These are phyloP conservation scores for Macquaria ambigua DNA, from an alignment of 2,113 vertebrate genomes.

Conservation along the genomic window DNA sequence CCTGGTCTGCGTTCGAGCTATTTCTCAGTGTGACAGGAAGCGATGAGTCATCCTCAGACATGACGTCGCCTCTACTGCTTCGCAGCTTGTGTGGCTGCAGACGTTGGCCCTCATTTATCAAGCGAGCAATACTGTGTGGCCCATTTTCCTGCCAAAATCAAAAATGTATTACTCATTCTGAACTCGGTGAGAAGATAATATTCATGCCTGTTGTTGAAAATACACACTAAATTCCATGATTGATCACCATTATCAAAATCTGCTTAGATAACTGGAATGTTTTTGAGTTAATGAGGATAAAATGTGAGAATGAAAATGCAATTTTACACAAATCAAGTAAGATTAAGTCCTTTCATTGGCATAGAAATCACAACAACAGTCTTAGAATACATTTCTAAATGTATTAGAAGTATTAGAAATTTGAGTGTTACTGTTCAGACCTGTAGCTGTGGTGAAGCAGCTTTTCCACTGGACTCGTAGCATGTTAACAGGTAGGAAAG, in stretches of 20 bases:
- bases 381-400: neutral
- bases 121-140: neutral
- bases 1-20: slow-evolving; percentile 60
- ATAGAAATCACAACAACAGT: neutral
- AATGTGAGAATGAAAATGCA: neutral
- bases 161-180: slow-evolving; percentile 6
- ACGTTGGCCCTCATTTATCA: slow-evolving; percentile 81
- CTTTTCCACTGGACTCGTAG: neutral
- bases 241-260: slow-evolving; percentile 3
- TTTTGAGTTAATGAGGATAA: neutral
- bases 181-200: neutral
- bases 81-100: slow-evolving; percentile 79
- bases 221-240: neutral
- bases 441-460: neutral
- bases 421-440: neutral
- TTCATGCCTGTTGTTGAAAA: neutral
- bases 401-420: neutral
- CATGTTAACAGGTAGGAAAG: slow-evolving; percentile 5
- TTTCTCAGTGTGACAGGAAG: slow-evolving; percentile 64
- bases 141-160: slow-evolving; percentile 14
- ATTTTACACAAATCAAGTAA: neutral
- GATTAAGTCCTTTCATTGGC: neutral
- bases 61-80: slow-evolving; percentile 50
- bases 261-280: neutral
- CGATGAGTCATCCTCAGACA: slow-evolving; percentile 61